phyloP scores from a whole-genome alignment of 1,140 invertebrate species.

The Caenorhabditis remanei region DNA sequence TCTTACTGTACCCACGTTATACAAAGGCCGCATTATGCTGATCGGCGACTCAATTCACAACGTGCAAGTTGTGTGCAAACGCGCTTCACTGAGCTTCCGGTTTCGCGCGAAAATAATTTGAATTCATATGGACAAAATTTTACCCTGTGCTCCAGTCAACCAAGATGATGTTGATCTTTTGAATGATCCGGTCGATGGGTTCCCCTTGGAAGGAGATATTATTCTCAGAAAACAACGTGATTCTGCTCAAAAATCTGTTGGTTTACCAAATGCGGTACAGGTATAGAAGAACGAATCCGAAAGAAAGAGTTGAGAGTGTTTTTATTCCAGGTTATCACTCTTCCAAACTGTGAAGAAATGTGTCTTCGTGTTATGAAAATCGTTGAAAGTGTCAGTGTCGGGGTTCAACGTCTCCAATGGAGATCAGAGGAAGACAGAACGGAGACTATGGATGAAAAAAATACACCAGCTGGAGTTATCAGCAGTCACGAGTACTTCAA shows the following conservation, averaged over 20 bases:
- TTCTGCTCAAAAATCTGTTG: slow-evolving; percentile 10
- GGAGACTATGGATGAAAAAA: not conserved
- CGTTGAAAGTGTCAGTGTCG: slow-evolving; percentile 62
- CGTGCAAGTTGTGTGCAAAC: too few relatives aligned
- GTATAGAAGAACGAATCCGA: not conserved
- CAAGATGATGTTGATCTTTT: slow-evolving; percentile 57
- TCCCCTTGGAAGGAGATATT: slow-evolving; percentile 17
- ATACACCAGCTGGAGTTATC: not conserved
- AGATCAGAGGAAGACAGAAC: not conserved
- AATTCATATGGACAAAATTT: too few relatives aligned
- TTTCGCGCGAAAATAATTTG: too few relatives aligned
- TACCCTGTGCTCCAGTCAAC: too few relatives aligned
- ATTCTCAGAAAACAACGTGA: slow-evolving; percentile 34
- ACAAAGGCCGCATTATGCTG: too few relatives aligned
- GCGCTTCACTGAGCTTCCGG: too few relatives aligned
- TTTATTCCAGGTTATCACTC: slow-evolving; percentile 72
- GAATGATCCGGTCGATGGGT: slow-evolving; percentile 62
- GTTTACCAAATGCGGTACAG: slow-evolving; percentile 68
- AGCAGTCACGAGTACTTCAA: not conserved
- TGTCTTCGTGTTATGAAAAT: slow-evolving; percentile 73
- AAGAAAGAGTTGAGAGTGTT: too few relatives aligned
- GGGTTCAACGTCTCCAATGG: slow-evolving; percentile 21
- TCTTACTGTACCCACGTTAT: too few relatives aligned
- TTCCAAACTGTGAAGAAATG: slow-evolving; percentile 73
- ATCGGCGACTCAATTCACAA: too few relatives aligned